These are phyloP conservation scores for Polymixis flavicincta DNA, from an alignment of 2,888 invertebrate genomes.

Conservation along the genomic window DNA sequence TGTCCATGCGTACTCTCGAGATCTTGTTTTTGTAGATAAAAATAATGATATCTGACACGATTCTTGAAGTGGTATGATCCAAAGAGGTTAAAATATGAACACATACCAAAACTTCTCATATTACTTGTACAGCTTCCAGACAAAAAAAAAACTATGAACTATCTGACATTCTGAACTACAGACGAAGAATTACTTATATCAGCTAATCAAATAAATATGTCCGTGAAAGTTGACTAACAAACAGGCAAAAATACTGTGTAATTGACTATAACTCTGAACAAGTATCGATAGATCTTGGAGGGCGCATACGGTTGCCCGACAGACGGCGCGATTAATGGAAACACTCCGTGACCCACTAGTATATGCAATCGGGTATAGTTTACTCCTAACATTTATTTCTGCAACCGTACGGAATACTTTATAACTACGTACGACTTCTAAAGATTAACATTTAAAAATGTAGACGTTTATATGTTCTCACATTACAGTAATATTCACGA, in stretches of 20 bases:
- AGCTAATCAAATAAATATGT: conserved; percentile 17
- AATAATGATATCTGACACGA: background rate
- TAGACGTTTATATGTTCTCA: background rate
- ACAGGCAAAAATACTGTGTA: conserved; percentile 18
- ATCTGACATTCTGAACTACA: background rate
- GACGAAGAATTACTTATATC: background rate
- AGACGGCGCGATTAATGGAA: conserved; percentile 45
- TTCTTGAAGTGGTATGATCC: background rate
- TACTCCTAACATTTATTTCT: conserved; percentile 30
- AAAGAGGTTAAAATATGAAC: background rate
- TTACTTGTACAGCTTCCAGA: background rate
- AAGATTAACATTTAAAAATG: background rate
- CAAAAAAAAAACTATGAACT: background rate
- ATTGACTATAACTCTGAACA: conserved; percentile 48
- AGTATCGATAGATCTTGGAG: conserved; percentile 50
- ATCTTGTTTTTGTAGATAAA: background rate
- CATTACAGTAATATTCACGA: background rate
- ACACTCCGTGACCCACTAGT: conserved; percentile 31
- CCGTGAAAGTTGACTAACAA: conserved; percentile 14
- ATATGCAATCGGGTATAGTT: conserved; percentile 27
- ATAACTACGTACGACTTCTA: background rate
- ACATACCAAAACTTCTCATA: background rate
- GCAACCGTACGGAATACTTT: conserved; percentile 1
- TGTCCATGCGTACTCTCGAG: background rate
- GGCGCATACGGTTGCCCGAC: conserved; percentile 3